These are phyloP conservation scores for Drosophila subquinaria DNA, from an alignment of 2,888 invertebrate genomes.

Conservation along the genomic window DNA sequence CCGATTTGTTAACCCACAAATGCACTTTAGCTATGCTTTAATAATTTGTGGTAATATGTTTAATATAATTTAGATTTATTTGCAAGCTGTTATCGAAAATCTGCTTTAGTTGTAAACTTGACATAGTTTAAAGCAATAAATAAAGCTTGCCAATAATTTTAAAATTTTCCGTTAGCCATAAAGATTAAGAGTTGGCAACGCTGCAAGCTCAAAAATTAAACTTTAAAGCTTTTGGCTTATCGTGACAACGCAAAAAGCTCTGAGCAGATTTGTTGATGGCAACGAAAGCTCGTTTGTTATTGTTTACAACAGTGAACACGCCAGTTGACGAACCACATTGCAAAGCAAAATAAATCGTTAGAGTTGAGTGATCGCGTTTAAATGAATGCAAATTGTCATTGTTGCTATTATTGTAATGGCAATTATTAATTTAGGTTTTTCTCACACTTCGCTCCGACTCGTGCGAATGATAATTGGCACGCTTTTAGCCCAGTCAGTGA, in stretches of 20 bases:
- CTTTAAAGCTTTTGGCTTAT: slow-evolving; percentile 27
- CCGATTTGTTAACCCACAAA: not conserved
- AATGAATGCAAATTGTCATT: slow-evolving; percentile 24
- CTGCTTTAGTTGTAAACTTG: slow-evolving; percentile 8
- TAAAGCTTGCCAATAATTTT: slow-evolving; percentile 3
- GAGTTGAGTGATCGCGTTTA: slow-evolving; percentile 51
- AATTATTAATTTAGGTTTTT: slow-evolving; percentile 39
- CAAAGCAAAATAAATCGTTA: slow-evolving; percentile 15
- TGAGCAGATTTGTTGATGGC: slow-evolving; percentile 12
- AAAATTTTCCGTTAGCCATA: slow-evolving; percentile 26
- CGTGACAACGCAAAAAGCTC: slow-evolving; percentile 8
- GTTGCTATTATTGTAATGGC: slow-evolving; percentile 26
- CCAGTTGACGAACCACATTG: not conserved
- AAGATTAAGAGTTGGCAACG: slow-evolving; percentile 29
- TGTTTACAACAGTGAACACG: slow-evolving; percentile 27
- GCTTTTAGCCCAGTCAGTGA: slow-evolving; percentile 7
- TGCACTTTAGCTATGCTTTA: not conserved
- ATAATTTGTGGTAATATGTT: slow-evolving; percentile 4
- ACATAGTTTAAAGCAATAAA: not conserved
- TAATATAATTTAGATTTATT: not conserved
- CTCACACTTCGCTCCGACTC: slow-evolving; percentile 38
- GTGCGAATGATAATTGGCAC: slow-evolving; percentile 32
- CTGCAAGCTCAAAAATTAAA: slow-evolving; percentile 3
- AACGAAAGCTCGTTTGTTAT: slow-evolving; percentile 39
- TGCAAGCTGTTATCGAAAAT: not conserved